Conservation (phyloP, 2,888 invertebrate genomes). For the Bursaphelenchus okinawaensis region DNA sequence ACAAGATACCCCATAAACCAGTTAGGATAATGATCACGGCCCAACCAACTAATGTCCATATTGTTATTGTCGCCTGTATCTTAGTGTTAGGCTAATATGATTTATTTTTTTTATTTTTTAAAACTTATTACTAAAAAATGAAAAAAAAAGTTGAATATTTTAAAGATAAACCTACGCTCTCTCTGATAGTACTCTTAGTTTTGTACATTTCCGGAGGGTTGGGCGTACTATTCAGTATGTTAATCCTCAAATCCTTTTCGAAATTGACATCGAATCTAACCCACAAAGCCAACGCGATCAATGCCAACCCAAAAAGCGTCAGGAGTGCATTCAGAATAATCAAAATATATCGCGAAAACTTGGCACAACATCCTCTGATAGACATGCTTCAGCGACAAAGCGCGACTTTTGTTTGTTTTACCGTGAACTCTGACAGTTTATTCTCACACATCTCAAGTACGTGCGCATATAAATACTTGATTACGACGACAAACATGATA, state of each 20-base stretch:
- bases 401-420: not conserved
- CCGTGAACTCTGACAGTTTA: not conserved
- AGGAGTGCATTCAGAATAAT: constrained; percentile 6
- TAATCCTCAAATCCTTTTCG: constrained; percentile 39
- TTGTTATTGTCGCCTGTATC: constrained; percentile 40
- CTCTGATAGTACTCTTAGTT: constrained; percentile 11
- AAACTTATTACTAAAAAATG: not conserved
- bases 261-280: constrained; percentile 43
- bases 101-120: constrained; percentile 8
- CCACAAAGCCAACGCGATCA: constrained; percentile 44
- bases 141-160: constrained; percentile 4
- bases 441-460: not conserved
- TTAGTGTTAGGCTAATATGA: not conserved
- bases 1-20: constrained; percentile 40
- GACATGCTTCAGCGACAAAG: not conserved
- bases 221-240: constrained; percentile 14
- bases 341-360: not conserved
- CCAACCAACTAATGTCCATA: constrained; percentile 50
- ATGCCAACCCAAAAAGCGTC: constrained; percentile 33
- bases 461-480: not conserved
- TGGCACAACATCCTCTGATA: not conserved
- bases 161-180: constrained; percentile 11
- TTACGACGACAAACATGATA: not conserved
- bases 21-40: constrained; percentile 36
- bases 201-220: constrained; percentile 17